These are phyloP conservation scores for Thamnophis elegans DNA, from an alignment of 2,797 vertebrate genomes.

Conservation along the genomic window DNA sequence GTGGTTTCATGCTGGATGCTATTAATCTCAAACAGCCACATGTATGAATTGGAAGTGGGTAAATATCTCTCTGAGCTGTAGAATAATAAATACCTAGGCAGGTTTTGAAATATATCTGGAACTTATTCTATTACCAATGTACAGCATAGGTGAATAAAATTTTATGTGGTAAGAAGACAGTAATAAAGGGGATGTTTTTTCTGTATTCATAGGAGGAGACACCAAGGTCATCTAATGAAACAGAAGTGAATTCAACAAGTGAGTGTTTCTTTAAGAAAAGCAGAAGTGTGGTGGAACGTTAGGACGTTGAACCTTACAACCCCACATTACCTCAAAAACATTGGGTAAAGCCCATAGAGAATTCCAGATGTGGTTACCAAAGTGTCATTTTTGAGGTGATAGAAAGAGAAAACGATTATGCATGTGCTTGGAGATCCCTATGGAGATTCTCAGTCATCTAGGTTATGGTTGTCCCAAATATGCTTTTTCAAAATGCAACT, in stretches of 20 bases:
- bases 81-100: not conserved
- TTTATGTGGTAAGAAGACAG: not conserved
- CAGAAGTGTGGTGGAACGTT: not conserved
- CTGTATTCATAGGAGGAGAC: not conserved
- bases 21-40: not conserved
- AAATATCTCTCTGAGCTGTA: constrained; percentile 11
- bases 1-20: not conserved
- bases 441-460: no score
- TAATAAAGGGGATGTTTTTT: not conserved
- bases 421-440: not conserved
- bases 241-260: not conserved
- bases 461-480: no score
- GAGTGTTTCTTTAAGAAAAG: not conserved
- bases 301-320: not conserved
- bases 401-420: not conserved
- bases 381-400: not conserved
- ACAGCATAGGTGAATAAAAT: not conserved
- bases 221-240: not conserved
- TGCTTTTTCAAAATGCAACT: no score
- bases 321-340: not conserved
- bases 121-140: not conserved
- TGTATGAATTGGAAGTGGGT: not conserved
- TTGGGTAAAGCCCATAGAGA: not conserved
- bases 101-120: not conserved
- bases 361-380: not conserved